These are phyloP conservation scores for Taxidea taxus DNA, from an alignment of 2,113 vertebrate species.

Conservation along the genomic window DNA sequence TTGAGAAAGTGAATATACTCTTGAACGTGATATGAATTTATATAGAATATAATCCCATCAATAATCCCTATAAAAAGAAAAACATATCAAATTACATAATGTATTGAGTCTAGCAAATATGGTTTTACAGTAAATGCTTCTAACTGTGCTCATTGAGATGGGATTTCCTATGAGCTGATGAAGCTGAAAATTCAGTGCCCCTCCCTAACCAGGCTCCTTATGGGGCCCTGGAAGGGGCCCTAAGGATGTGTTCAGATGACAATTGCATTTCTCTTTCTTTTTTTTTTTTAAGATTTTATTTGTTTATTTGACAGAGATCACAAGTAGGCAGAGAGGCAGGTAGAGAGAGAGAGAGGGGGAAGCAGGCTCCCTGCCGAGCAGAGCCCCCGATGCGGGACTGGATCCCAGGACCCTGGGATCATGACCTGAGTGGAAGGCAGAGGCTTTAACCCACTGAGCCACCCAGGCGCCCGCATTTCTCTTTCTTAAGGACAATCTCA, in stretches of 20 bases:
- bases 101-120: neutral
- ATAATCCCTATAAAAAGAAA: neutral
- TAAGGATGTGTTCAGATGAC: neutral
- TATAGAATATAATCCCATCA: neutral
- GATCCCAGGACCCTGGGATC: too few species aligned
- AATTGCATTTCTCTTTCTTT: neutral
- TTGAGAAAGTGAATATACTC: neutral
- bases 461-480: too few species aligned
- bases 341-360: too few species aligned
- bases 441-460: too few species aligned
- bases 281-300: too few species aligned
- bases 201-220: neutral
- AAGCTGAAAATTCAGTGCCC: neutral
- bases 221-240: accelerated
- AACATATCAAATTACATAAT: neutral
- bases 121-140: neutral
- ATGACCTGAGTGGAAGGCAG: too few species aligned
- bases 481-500: neutral
- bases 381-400: too few species aligned
- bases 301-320: too few species aligned
- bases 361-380: too few species aligned
- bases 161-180: neutral
- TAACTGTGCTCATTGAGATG: neutral
- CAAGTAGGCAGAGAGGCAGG: too few species aligned
- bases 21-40: neutral